Percentiles rank a stretch among this genome's conserved stretches.
These are phyloP conservation scores for Incurvaria masculella DNA, from an alignment of 2,888 invertebrate species.

Conservation along the genomic window DNA sequence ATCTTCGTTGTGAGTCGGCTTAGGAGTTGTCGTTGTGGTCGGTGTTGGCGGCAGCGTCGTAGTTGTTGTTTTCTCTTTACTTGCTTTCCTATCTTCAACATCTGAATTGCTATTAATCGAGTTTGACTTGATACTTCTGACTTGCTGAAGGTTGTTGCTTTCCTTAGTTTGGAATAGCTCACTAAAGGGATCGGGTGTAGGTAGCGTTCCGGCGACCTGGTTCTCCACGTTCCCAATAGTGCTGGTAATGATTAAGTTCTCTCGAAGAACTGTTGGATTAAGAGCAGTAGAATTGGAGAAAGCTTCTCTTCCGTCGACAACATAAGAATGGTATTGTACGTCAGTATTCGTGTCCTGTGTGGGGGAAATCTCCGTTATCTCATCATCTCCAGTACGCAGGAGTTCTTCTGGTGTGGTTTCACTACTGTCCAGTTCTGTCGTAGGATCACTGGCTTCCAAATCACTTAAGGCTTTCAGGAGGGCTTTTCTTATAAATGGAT, in stretches of 20 bases:
- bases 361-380: conserved; percentile 26
- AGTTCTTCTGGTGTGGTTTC: conserved; percentile 36
- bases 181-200: conserved; percentile 36
- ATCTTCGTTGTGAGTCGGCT: conserved; percentile 66
- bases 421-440: conserved; percentile 40
- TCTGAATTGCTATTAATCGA: conserved; percentile 23
- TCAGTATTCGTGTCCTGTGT: conserved; percentile 27
- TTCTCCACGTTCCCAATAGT: conserved; percentile 49
- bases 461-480: conserved; percentile 73
- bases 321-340: conserved; percentile 58
- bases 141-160: conserved; percentile 34
- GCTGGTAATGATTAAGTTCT: conserved; percentile 45
- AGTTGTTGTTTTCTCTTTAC: conserved; percentile 29
- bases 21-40: conserved; percentile 60
- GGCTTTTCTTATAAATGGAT: conserved; percentile 72
- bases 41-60: conserved; percentile 43
- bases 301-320: conserved; percentile 46
- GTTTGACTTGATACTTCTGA: conserved; percentile 34
- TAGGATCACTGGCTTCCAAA: conserved; percentile 60
- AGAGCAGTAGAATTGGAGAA: conserved; percentile 31
- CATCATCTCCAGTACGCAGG: conserved; percentile 32
- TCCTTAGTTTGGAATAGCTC: conserved; percentile 45
- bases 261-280: conserved; percentile 30
- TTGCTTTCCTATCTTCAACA: conserved; percentile 18
- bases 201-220: conserved; percentile 34